Base-by-base conservation (phyloP, 92 coral and sea anemone genomes). In the Porites evermanni region DNA sequence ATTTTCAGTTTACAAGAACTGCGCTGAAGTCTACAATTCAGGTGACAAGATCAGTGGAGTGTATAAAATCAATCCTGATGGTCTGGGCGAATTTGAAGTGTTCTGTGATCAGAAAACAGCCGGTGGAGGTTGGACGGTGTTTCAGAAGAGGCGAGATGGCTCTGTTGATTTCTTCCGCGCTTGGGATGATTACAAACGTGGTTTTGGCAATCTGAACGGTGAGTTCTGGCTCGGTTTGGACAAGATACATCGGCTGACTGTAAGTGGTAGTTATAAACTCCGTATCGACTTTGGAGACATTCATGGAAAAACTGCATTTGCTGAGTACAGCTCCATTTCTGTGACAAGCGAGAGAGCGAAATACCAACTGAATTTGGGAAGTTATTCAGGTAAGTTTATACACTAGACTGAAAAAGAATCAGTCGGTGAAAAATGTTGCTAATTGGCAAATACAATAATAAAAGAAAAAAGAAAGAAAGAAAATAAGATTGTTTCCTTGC, bases 81-180 rank as follows among this genome's bases (percentile, higher is more conserved):
- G 86, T 59, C 24, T 81, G 86, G 89, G 89, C 12, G 54, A 79
- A 60, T 86, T 86, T 70, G 86, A 86, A 67, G 86, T 86, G 64
- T 79, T 79, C 86, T 86, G 89, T 79, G 89, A 86, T 60, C 68
- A 79, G 67, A 44, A 70, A 61, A 86, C 75, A 8, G 89, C 83
- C 63, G 79, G 89, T 50, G 89, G 89, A 63, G 89, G 89, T 58
- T 86, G 89, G 89, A 79, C 86, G 20, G 89, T 86, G 79, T 86
- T 86, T 76, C 86, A 86, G 12, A 86, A 86, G 70, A 66, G 86
- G 47, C 68, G 70, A 10, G 84, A 56, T 21, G 89, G 89, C 60
- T 52, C 83, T 50, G 84, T 76, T 13, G 71, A 83, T 86, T 86
- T 86, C 66, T 86, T 50, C 74, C 86, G 74, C 7, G 32, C 76